Evolutionary conservation across 2,113 vertebrate genomes (phyloP).

Genomic region (Atrichornis clamosus): DNA sequence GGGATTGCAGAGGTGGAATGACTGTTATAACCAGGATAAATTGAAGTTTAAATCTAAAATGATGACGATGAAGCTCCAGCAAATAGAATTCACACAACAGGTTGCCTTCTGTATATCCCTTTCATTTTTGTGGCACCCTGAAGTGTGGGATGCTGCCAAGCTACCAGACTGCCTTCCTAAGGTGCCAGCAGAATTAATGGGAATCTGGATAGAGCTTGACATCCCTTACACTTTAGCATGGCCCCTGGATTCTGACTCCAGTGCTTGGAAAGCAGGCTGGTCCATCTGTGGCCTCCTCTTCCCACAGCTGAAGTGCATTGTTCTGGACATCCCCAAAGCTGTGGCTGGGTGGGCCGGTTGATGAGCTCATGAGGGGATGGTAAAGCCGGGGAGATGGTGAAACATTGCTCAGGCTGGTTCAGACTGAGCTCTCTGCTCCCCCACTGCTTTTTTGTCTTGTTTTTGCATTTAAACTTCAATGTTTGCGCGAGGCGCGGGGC

Average conservation of each 20-base stretch:
- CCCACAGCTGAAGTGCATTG: background rate
- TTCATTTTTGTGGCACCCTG: background rate
- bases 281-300: background rate
- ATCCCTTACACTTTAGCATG: background rate
- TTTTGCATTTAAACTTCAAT: slow-evolving; percentile 58
- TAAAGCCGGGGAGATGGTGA: background rate
- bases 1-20: background rate
- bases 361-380: background rate
- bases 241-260: background rate
- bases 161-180: background rate
- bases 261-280: background rate
- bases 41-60: slow-evolving; percentile 68
- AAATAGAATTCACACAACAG: background rate
- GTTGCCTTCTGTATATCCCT: background rate
- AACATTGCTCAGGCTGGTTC: background rate
- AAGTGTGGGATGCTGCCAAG: background rate
- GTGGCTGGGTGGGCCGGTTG: background rate
- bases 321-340: background rate
- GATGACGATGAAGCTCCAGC: background rate
- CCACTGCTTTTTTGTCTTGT: background rate
- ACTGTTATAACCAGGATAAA: background rate
- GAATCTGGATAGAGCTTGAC: background rate
- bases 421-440: background rate
- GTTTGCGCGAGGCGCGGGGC: background rate
- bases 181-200: background rate